Evolutionary conservation across 2,888 invertebrate species (phyloP), one percentile per base, ranked within the genome.

Genomic region (Lochmaea capreae): DNA sequence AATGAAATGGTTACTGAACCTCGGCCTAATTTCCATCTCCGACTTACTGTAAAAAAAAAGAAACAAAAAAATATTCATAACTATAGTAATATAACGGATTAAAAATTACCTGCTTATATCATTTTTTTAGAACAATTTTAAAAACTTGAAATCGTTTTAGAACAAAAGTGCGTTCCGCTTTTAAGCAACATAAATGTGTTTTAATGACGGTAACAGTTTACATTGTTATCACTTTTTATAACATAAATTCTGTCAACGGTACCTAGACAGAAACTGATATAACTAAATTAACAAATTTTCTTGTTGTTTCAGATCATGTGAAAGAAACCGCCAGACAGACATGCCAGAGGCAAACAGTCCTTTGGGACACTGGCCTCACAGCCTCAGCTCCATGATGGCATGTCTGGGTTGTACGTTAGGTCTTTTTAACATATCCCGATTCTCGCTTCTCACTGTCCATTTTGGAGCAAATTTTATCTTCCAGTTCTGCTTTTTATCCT

Each of bases 391-490:
- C 49, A 92, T 93, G 85, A 88, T 97, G 80, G 95, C 96, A 33
- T 92, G 94, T 83, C 90, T 96, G 61, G 93, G 94, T 77, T 96
- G 96, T 86, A 96, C 96, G 2, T 88, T 97, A 79, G 96, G 96
- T 67, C 90, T 96, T 72, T 96, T 95, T 88, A 96, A 96, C 88
- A 93, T 97, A 81, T 95, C 94, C 82, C 91, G 84, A 5, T 84
- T 84, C 72, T 93, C 96, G 81, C 92, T 94, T 80, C 91, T 96
- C 81, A 95, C 95, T 82, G 91, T 95, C 80, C 94, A 95, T 85
- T 97, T 95, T 87, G 97, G 97, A 87, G 95, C 93, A 74, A 93
- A 93, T 88, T 97, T 97, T 87, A 92, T 97, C 82, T 89, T 97
- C 83, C 97, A 97, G 89, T 97, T 97, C 88, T 89, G 95, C 80